Evolutionary conservation across 2,888 invertebrate genomes (phyloP), one percentile per base, ranked within the genome.

Genomic region (Thyatira batis): DNA sequence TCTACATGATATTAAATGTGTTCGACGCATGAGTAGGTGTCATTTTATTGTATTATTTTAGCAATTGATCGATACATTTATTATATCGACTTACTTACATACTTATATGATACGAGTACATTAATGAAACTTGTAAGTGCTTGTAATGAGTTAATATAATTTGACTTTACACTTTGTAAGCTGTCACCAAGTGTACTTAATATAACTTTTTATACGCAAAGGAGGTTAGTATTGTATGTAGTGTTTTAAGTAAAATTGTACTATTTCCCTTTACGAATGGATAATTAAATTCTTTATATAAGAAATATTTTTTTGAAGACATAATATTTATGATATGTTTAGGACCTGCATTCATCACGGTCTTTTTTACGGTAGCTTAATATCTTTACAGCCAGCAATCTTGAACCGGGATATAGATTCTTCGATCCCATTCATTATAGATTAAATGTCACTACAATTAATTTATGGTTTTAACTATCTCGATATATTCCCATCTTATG

Each of bases 381-480:
- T 67, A 67, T 67, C 68, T 65, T 65, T 70, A 68, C 57, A 63
- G 60, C 58, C 57, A 67, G 63, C 63, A 64, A 59, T 52, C 61
- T 55, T 54, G 13, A 39, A 54, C 61, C 58, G 53, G 55, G 57
- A 57, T 53, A 58, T 25, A 62, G 82, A 86, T 85, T 81, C 74
- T 51, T 50, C 53, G 28, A 52, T 53, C 64, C 71, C 83, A 83
- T 88, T 84, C 78, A 78, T 87, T 84, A 87, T 78, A 82, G 85
- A 87, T 83, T 82, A 81, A 61, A 58, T 55, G 60, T 54, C 63
- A 62, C 62, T 71, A 71, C 68, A 68, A 71, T 80, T 73, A 71
- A 74, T 71, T 64, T 71, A 67, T 65, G 64, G 63, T 53, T 45
- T 20, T 43, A 48, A 28, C 8, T 63, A 66, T 68, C 65, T 63